Evolutionary conservation across 2,797 vertebrate species (phyloP), one percentile per base, ranked within the genome.

Genomic region (Eutrigla gurnardus): DNA sequence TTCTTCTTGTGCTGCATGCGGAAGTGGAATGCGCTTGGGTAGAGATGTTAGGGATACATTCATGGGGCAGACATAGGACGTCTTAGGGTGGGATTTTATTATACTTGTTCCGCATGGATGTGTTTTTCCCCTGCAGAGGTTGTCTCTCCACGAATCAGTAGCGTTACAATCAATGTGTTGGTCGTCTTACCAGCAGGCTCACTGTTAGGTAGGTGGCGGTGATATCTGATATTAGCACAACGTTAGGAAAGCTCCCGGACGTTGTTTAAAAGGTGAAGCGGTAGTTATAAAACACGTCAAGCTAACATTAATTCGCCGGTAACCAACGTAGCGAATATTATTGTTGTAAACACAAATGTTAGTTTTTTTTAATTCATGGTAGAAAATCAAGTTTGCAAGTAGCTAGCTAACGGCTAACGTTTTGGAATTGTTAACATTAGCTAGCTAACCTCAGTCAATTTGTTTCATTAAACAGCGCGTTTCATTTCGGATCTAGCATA

Each of bases 231-330:
- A 3, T 55, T 2, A 55, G 18, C 4, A 3, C 15, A 17, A 13
- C 3, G 9, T 67, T 47, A 10, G 25, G 25, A 13, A 75, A 32
- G 12, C 5, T 11, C 8, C 12, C 8, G 0, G 36, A 12, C 4
- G 6, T 6, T 71, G 43, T 69, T 53, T 17, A 37, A 55, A 36
- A n/a, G 32, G 35, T 39, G 15, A 4, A 55, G 11, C 59, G 18
- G 10, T 13, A 37, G 39, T 36, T 32, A 18, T 4, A 33, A 7
- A 40, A 64, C 25, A 53, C 2, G 36, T 52, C 0, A 54, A 54
- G 83, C 86, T 86, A 88, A 75, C 49, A 80, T 83, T 84, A 88
- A 74, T 49, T 59, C 65, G 76, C 88, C 33, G 6, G 17, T 17
- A 4, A 42, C 36, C 32, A 65, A 25, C 36, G 33, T n/a, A n/a